phyloP scores from a whole-genome alignment of 2,888 invertebrate species.

The Pharmacophagus antenor region DNA sequence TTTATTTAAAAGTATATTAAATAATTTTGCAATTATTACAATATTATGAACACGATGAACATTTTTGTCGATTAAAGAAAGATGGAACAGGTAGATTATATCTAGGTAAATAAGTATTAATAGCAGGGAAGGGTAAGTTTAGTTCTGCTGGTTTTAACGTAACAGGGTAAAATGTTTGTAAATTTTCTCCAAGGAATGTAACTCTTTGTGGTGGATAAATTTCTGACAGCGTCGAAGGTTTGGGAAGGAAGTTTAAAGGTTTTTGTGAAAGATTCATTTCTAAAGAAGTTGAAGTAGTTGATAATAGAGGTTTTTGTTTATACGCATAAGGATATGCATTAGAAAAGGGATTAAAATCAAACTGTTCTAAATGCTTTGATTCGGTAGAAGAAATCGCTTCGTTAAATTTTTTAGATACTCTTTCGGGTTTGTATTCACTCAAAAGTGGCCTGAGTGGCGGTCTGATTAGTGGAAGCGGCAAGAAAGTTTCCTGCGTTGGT shows the following conservation, averaged over 20 bases:
- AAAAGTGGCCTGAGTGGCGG: background rate
- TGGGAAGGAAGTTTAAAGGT: background rate
- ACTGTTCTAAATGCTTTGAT: conserved; percentile 15
- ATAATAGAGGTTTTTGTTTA: conserved; percentile 1
- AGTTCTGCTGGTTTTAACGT: conserved; percentile 11
- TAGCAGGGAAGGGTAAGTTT: background rate
- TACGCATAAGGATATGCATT: conserved; percentile 24
- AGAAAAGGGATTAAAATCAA: conserved; percentile 16
- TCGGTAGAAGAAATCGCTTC: conserved; percentile 3
- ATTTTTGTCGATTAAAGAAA: conserved; percentile 13
- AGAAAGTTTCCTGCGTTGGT: background rate
- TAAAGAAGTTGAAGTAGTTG: conserved; percentile 11
- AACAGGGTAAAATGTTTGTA: background rate
- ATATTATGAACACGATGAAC: conserved; percentile 9
- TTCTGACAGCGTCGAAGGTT: background rate
- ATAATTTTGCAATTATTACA: background rate
- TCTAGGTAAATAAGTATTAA: background rate
- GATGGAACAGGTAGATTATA: conserved; percentile 2
- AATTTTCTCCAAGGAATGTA: conserved; percentile 19
- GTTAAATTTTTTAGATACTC: background rate
- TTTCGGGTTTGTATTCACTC: conserved; percentile 1
- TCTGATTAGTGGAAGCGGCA: conserved; percentile 1
- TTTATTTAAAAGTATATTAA: background rate
- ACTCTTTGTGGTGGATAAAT: conserved; percentile 1
- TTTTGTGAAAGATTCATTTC: conserved; percentile 5